These are phyloP conservation scores for Nymphicus hollandicus DNA, from an alignment of 2,113 vertebrate genomes.

Conservation along the genomic window DNA sequence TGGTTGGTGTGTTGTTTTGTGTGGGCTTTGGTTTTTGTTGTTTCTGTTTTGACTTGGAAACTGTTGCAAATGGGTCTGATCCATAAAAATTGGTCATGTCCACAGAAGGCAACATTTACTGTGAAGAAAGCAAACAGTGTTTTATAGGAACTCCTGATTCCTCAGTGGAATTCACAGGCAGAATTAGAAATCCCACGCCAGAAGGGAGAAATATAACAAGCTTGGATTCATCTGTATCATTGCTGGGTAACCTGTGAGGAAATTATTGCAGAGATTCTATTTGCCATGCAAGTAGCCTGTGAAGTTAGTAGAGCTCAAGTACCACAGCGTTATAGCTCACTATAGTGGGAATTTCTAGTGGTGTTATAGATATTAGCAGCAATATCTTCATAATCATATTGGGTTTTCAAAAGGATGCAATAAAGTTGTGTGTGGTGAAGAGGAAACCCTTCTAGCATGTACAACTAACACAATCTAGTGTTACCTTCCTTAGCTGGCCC, in stretches of 20 bases:
- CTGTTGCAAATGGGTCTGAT: neutral
- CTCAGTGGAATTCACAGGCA: neutral
- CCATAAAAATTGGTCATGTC: neutral
- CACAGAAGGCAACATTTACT: neutral
- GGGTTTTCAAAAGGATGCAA: neutral
- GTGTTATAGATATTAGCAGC: neutral
- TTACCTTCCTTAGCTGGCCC: neutral
- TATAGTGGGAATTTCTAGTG: neutral
- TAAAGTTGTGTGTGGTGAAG: fast-evolving
- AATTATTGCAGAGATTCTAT: neutral
- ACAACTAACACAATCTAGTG: neutral
- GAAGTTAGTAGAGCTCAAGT: neutral
- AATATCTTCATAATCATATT: neutral
- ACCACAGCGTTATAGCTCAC: neutral
- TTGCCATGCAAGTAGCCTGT: neutral
- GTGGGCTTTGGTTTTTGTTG: fast-evolving
- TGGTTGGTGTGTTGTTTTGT: neutral
- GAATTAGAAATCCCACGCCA: neutral
- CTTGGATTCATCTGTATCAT: neutral
- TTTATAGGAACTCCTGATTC: neutral
- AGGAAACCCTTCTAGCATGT: neutral
- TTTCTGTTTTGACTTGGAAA: neutral
- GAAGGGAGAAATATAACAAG: neutral
- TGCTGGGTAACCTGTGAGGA: neutral
- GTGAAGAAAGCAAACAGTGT: neutral